Evolutionary conservation across 2,113 vertebrate genomes (phyloP).

Genomic region (Antechinus flavipes): DNA sequence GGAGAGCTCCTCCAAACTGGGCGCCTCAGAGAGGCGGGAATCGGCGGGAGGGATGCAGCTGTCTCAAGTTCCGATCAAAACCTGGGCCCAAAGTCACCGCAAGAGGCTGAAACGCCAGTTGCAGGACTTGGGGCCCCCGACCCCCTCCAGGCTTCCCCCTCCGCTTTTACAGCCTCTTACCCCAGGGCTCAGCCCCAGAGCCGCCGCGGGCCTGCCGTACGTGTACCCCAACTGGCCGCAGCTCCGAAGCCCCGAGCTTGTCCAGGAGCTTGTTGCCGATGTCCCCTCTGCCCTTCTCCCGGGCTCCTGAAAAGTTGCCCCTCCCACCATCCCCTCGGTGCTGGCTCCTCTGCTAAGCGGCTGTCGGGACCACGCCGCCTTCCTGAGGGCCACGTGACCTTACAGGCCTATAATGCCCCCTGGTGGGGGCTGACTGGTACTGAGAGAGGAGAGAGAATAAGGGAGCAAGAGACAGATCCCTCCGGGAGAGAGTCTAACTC

Average conservation of each 20-base stretch:
- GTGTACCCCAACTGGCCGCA: slow-evolving; percentile 45
- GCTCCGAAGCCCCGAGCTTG: not conserved
- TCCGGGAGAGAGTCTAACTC: no score
- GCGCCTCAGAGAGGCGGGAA: slow-evolving; percentile 79
- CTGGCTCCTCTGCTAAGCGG: not conserved
- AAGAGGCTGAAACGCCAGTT: slow-evolving; percentile 90
- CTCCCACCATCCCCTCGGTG: not conserved
- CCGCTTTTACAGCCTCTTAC: slow-evolving; percentile 41
- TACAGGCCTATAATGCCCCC: not conserved
- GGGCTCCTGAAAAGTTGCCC: slow-evolving; percentile 13
- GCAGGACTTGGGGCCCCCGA: slow-evolving; percentile 80
- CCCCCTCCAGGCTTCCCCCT: slow-evolving; percentile 64
- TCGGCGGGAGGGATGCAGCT: slow-evolving; percentile 84
- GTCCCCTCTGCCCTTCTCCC: slow-evolving; percentile 48
- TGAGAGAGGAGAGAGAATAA: not conserved
- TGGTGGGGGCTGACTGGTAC: not conserved
- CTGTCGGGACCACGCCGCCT: not conserved
- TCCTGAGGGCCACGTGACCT: not conserved
- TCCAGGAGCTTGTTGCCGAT: not conserved
- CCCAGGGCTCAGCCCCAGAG: slow-evolving; percentile 53
- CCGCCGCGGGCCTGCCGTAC: slow-evolving; percentile 19
- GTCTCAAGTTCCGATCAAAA: slow-evolving; percentile 92
- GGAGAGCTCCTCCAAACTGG: slow-evolving; percentile 88
- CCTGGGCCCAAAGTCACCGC: slow-evolving; percentile 91
- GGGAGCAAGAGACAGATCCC: no score